Conservation (phyloP, 2,888 invertebrate species). For the Drosophila nr. perissopoda region DNA sequence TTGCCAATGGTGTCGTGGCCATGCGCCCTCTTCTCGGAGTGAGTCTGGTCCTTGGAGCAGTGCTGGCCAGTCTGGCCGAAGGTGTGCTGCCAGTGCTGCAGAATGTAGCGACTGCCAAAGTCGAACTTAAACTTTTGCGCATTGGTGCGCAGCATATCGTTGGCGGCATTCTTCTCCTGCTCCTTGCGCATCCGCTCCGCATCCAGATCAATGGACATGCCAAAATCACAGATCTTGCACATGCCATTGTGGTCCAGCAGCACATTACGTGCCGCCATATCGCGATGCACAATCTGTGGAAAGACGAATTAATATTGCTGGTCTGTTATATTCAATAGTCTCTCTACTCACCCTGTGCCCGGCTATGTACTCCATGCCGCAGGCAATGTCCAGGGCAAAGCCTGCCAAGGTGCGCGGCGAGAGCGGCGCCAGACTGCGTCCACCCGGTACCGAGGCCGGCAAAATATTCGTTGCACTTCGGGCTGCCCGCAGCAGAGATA, state of each 20-base stretch:
- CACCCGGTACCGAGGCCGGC: conserved; percentile 86
- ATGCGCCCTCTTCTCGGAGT: conserved; percentile 70
- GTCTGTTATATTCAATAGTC: not conserved
- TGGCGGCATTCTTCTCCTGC: conserved; percentile 77
- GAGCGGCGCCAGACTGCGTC: conserved; percentile 83
- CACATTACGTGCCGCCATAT: conserved; percentile 93
- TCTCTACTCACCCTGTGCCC: conserved; percentile 90
- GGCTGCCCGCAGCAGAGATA: conserved; percentile 89
- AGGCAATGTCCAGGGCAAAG: conserved; percentile 92
- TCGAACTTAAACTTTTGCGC: conserved; percentile 82
- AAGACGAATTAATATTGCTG: not conserved
- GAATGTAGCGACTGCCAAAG: conserved; percentile 82
- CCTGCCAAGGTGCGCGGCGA: conserved; percentile 89
- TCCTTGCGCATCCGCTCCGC: conserved; percentile 77
- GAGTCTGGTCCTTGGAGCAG: conserved; percentile 63
- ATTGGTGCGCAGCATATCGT: conserved; percentile 77
- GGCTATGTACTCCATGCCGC: conserved; percentile 94
- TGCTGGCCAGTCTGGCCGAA: conserved; percentile 61
- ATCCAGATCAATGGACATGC: conserved; percentile 90
- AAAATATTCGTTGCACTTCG: conserved; percentile 84
- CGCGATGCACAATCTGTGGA: conserved; percentile 92
- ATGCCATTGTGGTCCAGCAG: conserved; percentile 93
- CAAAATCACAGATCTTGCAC: conserved; percentile 95
- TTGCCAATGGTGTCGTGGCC: conserved; percentile 83
- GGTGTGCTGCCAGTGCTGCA: conserved; percentile 82